A percentile compares a stretch with the other conserved stretches of the same genome.
These are phyloP conservation scores for Stenodera caucasica DNA, from an alignment of 2,888 invertebrate species.

Conservation along the genomic window DNA sequence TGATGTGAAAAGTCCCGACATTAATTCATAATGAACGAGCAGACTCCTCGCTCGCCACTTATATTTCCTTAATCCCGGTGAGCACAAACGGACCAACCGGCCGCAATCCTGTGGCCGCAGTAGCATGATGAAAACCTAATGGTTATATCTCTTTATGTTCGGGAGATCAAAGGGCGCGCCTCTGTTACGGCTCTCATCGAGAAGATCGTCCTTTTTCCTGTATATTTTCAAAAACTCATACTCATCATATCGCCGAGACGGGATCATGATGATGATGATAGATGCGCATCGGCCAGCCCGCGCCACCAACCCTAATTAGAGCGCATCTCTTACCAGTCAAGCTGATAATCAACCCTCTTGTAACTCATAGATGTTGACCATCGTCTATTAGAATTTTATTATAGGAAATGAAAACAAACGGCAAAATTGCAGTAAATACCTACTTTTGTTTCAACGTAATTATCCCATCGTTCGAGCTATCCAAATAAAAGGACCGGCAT, in stretches of 20 bases:
- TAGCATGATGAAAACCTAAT: constrained; percentile 57
- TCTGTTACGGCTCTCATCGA: constrained; percentile 31
- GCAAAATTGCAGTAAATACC: too few species aligned
- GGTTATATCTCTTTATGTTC: constrained; percentile 56
- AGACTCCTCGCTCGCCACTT: constrained; percentile 55
- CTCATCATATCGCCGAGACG: constrained; percentile 49
- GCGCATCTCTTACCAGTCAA: constrained; percentile 46
- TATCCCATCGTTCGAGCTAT: not conserved
- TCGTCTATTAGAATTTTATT: too few species aligned
- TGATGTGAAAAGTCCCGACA: constrained; percentile 54
- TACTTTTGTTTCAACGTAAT: not conserved
- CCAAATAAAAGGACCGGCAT: not conserved
- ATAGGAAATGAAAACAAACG: too few species aligned
- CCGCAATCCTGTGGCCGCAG: constrained; percentile 47
- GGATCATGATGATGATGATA: too few species aligned
- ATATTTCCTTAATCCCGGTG: constrained; percentile 57
- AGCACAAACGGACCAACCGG: constrained; percentile 51
- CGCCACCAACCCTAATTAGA: constrained; percentile 46
- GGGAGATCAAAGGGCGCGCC: constrained; percentile 51
- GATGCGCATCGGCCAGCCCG: constrained; percentile 24
- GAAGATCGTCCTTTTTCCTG: constrained; percentile 46
- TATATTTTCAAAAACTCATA: constrained; percentile 47
- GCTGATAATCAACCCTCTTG: constrained; percentile 17
- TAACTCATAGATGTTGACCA: too few species aligned
- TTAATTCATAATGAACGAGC: constrained; percentile 56